Conservation (phyloP, 2,888 invertebrate genomes). For the Tipula helvola region DNA sequence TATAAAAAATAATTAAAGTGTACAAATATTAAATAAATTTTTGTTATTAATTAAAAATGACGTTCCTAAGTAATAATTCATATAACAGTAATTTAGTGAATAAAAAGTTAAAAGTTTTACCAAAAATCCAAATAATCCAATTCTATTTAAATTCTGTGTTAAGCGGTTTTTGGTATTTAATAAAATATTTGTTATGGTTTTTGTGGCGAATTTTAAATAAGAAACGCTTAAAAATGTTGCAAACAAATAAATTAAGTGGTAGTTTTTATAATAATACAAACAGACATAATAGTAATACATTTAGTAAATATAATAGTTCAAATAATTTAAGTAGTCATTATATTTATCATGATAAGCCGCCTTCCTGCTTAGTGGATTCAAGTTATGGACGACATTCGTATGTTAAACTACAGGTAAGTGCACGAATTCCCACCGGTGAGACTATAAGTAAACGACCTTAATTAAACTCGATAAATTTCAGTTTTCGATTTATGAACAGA, state of each 20-base stretch:
- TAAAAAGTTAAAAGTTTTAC: constrained; percentile 11
- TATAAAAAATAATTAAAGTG: neutral
- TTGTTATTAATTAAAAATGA: neutral
- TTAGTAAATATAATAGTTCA: constrained; percentile 23
- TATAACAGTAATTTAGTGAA: neutral
- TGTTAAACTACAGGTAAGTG: constrained; percentile 48
- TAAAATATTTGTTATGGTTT: constrained; percentile 16
- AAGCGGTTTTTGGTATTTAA: constrained; percentile 16
- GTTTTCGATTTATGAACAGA: neutral
- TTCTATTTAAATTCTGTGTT: constrained; percentile 15
- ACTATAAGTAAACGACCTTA: neutral
- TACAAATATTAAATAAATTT: neutral
- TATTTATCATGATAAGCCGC: constrained; percentile 42
- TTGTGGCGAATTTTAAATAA: constrained; percentile 16
- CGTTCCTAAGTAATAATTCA: neutral
- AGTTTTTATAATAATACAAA: constrained; percentile 25
- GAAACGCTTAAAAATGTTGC: constrained; percentile 10
- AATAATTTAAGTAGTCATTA: constrained; percentile 26
- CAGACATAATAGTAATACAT: constrained; percentile 30
- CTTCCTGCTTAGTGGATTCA: constrained; percentile 44
- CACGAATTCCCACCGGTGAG: neutral
- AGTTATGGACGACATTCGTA: constrained; percentile 48
- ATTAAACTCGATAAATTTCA: neutral
- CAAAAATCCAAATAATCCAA: constrained; percentile 13
- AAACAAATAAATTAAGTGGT: constrained; percentile 10